Evolutionary conservation across 23 tunicate genomes (phyloP), one percentile per base, ranked within the genome.

Genomic region (Clavelina lepadiformis): DNA sequence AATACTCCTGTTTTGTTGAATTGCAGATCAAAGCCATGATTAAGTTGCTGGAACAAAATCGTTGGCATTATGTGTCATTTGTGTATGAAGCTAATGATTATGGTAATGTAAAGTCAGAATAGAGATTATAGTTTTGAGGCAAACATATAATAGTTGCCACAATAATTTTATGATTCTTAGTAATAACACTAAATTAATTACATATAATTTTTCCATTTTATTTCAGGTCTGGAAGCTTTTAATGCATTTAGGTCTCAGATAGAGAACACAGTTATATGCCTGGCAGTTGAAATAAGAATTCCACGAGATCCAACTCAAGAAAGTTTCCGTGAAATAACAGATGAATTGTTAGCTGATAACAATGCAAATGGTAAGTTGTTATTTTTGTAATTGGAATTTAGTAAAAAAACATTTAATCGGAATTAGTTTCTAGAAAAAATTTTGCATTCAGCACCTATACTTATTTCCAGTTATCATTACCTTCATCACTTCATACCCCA

Each of bases 51-150:
- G 31, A 60, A 5, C 13, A 0, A 18, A 78, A 78, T 35, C 24
- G 61, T 0, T 86, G 95, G 95, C 15, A 35, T 1, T 86, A 86
- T 45, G 85, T 86, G 33, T 86, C 95, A 3, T 72, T 86, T 37
- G 67, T 86, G 21, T 64, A 78, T 65, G 95, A 86, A 46, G 69
- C 78, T 45, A 49, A 68, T 34, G 75, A 57, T 67, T 86, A 86
- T 50, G 95, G 95, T 80, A 50, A 46, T n/a, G n/a, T n/a, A n/a
- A n/a, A n/a, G n/a, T n/a, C n/a, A n/a, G n/a, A n/a, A n/a, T n/a
- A n/a, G n/a, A n/a, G n/a, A n/a, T n/a, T n/a, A n/a, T n/a, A n/a
- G n/a, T n/a, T n/a, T n/a, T n/a, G n/a, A n/a, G n/a, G n/a, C n/a
- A n/a, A n/a, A n/a, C n/a, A n/a, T n/a, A n/a, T n/a, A n/a, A n/a